A percentile compares a stretch with the other conserved stretches of the same genome.
phyloP scores from a whole-genome alignment of 35 echinoderm and acorn worm genomes.

The Holothuria glaberrima region DNA sequence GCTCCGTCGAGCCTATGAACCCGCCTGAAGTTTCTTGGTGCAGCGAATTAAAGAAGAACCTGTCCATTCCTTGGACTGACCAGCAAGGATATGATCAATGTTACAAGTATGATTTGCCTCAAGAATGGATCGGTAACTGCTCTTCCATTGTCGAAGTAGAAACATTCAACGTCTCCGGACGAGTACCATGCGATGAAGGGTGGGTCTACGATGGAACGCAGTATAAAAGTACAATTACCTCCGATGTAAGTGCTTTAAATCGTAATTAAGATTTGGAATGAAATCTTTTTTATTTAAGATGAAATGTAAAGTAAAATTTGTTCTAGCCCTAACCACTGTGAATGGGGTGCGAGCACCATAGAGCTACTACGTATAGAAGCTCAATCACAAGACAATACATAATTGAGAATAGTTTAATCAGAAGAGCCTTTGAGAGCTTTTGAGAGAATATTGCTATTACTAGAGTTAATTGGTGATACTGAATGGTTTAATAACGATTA shows the following conservation, averaged over 20 bases:
- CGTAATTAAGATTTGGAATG: too few relatives aligned
- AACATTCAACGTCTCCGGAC: background rate
- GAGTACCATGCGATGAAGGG: conserved; percentile 67
- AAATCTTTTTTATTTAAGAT: too few relatives aligned
- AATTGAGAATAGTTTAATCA: too few relatives aligned
- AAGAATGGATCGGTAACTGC: conserved; percentile 25
- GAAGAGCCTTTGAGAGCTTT: too few relatives aligned
- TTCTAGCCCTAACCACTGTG: too few relatives aligned
- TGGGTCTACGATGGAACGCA: conserved; percentile 72
- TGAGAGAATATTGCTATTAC: too few relatives aligned
- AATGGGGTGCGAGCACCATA: too few relatives aligned
- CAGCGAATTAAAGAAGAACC: conserved; percentile 37
- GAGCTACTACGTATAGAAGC: too few relatives aligned
- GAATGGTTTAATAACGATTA: too few relatives aligned
- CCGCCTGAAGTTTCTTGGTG: background rate
- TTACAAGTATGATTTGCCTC: conserved; percentile 56
- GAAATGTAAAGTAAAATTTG: too few relatives aligned
- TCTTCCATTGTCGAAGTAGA: background rate
- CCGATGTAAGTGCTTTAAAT: conserved; percentile 65
- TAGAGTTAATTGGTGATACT: too few relatives aligned
- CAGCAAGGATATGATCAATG: conserved; percentile 41
- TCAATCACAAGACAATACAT: too few relatives aligned
- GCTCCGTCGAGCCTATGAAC: background rate
- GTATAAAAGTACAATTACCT: conserved; percentile 67
- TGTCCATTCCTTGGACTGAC: conserved; percentile 49